phyloP scores from a whole-genome alignment of 1,140 invertebrate genomes.

The Euwallacea fornicatus region DNA sequence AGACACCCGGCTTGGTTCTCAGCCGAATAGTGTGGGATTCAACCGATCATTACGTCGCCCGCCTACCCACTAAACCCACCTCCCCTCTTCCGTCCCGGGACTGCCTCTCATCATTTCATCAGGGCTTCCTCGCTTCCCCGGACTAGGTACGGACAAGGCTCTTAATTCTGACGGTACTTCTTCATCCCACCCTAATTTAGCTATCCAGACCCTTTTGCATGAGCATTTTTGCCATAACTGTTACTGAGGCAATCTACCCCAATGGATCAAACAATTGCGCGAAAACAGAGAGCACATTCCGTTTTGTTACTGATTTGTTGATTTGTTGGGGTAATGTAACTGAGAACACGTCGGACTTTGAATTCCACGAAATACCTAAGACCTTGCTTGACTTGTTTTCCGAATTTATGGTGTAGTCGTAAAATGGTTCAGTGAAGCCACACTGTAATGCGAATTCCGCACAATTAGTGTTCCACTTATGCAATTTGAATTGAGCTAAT shows the following conservation, averaged over 20 bases:
- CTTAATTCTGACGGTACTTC: too few relatives aligned
- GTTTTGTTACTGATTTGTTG: slow-evolving; percentile 15
- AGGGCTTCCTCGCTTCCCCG: too few relatives aligned
- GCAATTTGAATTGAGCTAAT: slow-evolving; percentile 15
- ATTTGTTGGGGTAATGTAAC: slow-evolving; percentile 4
- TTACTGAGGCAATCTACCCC: slow-evolving; percentile 18
- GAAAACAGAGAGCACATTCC: slow-evolving; percentile 25
- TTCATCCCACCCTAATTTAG: slow-evolving; percentile 30
- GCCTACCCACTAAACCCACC: too few relatives aligned
- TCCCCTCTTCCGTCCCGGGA: too few relatives aligned
- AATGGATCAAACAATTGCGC: slow-evolving; percentile 32
- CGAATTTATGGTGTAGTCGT: not conserved
- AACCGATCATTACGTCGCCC: too few relatives aligned
- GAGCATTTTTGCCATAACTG: slow-evolving; percentile 25
- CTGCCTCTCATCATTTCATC: too few relatives aligned
- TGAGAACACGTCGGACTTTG: slow-evolving; percentile 14
- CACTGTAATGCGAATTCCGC: too few relatives aligned
- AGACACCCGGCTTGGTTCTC: too few relatives aligned
- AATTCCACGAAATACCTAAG: slow-evolving; percentile 29
- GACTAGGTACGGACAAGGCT: too few relatives aligned
- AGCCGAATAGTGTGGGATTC: too few relatives aligned
- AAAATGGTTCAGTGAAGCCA: not conserved
- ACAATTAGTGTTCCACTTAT: slow-evolving; percentile 27
- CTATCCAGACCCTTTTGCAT: slow-evolving; percentile 31
- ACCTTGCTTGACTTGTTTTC: slow-evolving; percentile 8